Conservation (phyloP, 2,888 invertebrate species). For the Cephus runcator region DNA sequence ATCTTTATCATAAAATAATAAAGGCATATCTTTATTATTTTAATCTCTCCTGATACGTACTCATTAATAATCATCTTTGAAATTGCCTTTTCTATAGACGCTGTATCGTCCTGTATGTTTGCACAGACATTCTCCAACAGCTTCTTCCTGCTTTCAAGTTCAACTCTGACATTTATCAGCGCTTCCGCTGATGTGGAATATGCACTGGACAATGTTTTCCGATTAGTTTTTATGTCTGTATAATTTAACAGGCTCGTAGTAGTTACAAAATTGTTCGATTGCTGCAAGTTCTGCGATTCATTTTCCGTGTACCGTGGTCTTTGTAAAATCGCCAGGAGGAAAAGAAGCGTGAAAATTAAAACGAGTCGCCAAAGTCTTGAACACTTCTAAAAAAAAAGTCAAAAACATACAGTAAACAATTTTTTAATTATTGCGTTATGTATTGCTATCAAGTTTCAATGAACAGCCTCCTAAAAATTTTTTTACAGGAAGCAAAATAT, state of each 20-base stretch:
- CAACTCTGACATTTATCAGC: constrained; percentile 23
- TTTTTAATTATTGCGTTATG: background rate
- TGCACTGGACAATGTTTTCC: background rate
- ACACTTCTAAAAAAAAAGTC: background rate
- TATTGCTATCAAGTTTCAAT: background rate
- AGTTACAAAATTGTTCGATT: background rate
- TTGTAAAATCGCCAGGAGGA: background rate
- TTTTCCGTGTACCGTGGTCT: background rate
- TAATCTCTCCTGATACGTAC: constrained; percentile 35
- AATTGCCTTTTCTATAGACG: constrained; percentile 20
- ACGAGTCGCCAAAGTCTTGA: background rate
- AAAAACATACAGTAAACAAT: background rate
- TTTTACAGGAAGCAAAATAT: background rate
- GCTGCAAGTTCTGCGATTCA: background rate
- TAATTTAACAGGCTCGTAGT: background rate
- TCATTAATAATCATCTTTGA: constrained; percentile 49
- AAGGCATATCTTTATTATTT: background rate
- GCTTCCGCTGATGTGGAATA: constrained; percentile 11
- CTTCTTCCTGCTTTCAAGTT: constrained; percentile 30
- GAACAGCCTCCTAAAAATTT: background rate
- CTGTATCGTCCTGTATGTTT: constrained; percentile 20
- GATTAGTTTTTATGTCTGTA: background rate
- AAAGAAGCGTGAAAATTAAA: background rate
- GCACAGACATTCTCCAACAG: constrained; percentile 33
- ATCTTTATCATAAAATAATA: too few species aligned